A percentile compares a stretch with the other conserved stretches of the same genome.
Evolutionary conservation across 2,888 invertebrate genomes (phyloP).

Genomic region (Cordilura impudica): DNA sequence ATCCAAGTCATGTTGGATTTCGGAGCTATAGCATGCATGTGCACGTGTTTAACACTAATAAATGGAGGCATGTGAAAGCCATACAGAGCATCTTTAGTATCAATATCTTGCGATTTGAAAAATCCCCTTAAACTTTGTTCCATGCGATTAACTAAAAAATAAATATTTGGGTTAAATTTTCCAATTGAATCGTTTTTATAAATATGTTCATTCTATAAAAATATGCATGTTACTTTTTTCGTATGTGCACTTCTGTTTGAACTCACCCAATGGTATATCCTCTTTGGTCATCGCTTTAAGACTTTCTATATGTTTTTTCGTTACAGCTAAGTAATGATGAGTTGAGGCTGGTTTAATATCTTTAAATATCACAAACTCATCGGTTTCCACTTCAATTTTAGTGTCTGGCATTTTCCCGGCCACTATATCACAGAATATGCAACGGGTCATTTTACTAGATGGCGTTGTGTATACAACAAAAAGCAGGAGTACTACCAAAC

Average conservation of each 20-base stretch:
- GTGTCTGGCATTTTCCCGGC: constrained; percentile 80
- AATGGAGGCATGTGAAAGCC: constrained; percentile 97
- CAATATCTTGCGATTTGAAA: constrained; percentile 79
- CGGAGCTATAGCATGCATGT: constrained; percentile 92
- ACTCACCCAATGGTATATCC: constrained; percentile 85
- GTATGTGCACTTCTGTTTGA: not conserved
- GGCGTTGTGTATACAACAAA: constrained; percentile 45
- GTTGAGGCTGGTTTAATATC: constrained; percentile 90
- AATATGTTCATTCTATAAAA: not conserved
- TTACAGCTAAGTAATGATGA: constrained; percentile 88
- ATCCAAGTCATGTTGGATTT: constrained; percentile 85
- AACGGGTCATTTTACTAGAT: constrained; percentile 73
- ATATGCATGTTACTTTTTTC: not conserved
- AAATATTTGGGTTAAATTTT: too few species aligned
- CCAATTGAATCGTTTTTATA: too few species aligned
- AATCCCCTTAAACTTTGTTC: constrained; percentile 79
- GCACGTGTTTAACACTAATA: constrained; percentile 86
- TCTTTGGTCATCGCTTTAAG: constrained; percentile 83
- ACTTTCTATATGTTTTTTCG: constrained; percentile 87
- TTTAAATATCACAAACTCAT: constrained; percentile 87
- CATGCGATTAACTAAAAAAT: constrained; percentile 83
- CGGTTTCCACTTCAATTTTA: constrained; percentile 84
- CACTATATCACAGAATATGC: constrained; percentile 88
- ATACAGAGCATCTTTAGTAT: constrained; percentile 79
- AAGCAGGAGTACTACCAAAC: constrained; percentile 46